Percentiles rank a stretch among this genome's conserved stretches.
phyloP scores from a whole-genome alignment of 2,888 invertebrate species.

The Epistrophella euchroma region DNA sequence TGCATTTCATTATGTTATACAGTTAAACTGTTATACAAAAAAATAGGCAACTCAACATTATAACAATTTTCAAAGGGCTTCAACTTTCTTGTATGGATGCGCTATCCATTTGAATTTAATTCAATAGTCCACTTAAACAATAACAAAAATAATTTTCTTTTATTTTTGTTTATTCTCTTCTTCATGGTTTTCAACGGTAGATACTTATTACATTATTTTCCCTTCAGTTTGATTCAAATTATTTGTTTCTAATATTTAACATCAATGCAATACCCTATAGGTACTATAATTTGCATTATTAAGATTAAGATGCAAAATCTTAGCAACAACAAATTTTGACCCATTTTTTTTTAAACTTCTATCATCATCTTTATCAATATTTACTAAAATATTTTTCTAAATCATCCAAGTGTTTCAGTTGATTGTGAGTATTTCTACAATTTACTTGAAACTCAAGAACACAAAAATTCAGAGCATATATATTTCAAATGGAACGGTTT shows the following conservation, averaged over 20 bases:
- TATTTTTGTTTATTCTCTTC: too few relatives aligned
- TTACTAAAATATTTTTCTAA: constrained; percentile 24
- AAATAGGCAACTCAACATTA: too few relatives aligned
- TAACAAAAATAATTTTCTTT: too few relatives aligned
- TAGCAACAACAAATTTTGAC: constrained; percentile 8
- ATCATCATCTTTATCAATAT: constrained; percentile 19
- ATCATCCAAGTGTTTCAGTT: constrained; percentile 35
- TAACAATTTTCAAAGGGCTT: too few relatives aligned
- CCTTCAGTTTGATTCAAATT: too few relatives aligned
- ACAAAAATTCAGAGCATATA: constrained; percentile 2
- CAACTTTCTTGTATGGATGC: too few relatives aligned
- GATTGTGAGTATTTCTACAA: constrained; percentile 20
- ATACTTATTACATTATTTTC: too few relatives aligned
- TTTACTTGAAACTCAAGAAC: constrained; percentile 22
- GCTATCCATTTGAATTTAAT: too few relatives aligned
- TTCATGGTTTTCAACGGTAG: too few relatives aligned
- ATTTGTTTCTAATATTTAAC: not conserved
- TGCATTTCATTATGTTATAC: too few relatives aligned
- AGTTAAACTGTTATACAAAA: too few relatives aligned
- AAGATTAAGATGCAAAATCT: constrained; percentile 15
- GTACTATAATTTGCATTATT: not conserved
- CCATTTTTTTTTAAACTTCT: not conserved
- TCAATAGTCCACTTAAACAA: too few relatives aligned
- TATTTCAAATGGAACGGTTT: not conserved
- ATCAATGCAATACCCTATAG: constrained; percentile 26